phyloP scores from a whole-genome alignment of 2,888 invertebrate species.

The Venustoraphidia nigricollis region DNA sequence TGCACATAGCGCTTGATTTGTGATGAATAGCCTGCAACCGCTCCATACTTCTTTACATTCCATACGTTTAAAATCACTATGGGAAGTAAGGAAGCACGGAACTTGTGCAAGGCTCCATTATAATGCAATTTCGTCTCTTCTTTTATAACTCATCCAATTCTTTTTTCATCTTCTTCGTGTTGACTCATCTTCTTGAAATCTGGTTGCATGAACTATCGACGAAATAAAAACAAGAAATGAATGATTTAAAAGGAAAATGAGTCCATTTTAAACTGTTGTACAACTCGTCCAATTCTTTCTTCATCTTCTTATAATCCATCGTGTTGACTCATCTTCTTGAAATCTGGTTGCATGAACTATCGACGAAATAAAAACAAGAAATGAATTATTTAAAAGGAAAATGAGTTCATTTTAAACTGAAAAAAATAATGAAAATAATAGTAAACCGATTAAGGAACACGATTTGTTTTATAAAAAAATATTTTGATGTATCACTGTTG shows the following conservation, averaged over 20 bases:
- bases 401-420: too few relatives aligned
- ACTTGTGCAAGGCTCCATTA: constrained; percentile 43
- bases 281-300: neutral
- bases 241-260: too few relatives aligned
- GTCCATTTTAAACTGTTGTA: neutral
- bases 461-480: too few relatives aligned
- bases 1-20: neutral
- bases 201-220: too few relatives aligned
- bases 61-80: constrained; percentile 74
- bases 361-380: too few relatives aligned
- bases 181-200: neutral
- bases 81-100: constrained; percentile 96
- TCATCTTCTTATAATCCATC: neutral
- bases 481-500: too few relatives aligned
- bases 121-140: neutral
- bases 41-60: constrained; percentile 98
- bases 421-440: too few relatives aligned
- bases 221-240: too few relatives aligned
- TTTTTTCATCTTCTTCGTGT: neutral
- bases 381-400: too few relatives aligned
- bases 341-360: neutral
- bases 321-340: neutral
- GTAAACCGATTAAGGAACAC: too few relatives aligned
- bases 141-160: neutral
- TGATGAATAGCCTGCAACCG: constrained; percentile 25